Evolutionary conservation across 2,888 invertebrate genomes (phyloP).

Genomic region (Calameuta filiformis): DNA sequence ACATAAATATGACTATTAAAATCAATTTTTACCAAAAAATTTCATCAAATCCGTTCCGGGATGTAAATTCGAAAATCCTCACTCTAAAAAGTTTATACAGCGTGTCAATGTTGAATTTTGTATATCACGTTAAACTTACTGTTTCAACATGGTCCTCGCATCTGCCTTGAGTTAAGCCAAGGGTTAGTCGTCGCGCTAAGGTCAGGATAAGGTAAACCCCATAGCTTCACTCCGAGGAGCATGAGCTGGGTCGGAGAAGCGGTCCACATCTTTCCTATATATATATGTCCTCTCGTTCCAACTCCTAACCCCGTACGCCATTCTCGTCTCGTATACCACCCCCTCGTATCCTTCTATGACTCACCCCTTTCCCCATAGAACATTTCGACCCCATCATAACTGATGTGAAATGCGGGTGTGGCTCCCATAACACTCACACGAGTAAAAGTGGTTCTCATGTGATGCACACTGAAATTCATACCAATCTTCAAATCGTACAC

Average conservation of each 20-base stretch:
- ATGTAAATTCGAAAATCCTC: neutral
- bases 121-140: neutral
- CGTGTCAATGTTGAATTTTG: neutral
- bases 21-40: too few relatives aligned
- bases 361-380: neutral
- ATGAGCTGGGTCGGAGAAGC: constrained; percentile 26
- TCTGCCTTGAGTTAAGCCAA: constrained; percentile 33
- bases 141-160: constrained; percentile 13
- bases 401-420: neutral
- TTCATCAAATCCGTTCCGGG: too few relatives aligned
- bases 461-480: neutral
- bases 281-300: constrained; percentile 20
- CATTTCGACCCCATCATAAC: neutral
- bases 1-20: neutral
- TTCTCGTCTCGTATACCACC: constrained; percentile 2
- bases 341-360: neutral
- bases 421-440: neutral
- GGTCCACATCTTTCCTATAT: constrained; percentile 35
- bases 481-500: neutral
- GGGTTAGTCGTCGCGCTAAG: constrained; percentile 29
- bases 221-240: constrained; percentile 26
- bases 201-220: constrained; percentile 38
- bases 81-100: neutral
- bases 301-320: constrained; percentile 9
- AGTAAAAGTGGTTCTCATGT: neutral